Evolutionary conservation across 1,140 invertebrate genomes (phyloP).

Genomic region (Thaumetopoea pityocampa): DNA sequence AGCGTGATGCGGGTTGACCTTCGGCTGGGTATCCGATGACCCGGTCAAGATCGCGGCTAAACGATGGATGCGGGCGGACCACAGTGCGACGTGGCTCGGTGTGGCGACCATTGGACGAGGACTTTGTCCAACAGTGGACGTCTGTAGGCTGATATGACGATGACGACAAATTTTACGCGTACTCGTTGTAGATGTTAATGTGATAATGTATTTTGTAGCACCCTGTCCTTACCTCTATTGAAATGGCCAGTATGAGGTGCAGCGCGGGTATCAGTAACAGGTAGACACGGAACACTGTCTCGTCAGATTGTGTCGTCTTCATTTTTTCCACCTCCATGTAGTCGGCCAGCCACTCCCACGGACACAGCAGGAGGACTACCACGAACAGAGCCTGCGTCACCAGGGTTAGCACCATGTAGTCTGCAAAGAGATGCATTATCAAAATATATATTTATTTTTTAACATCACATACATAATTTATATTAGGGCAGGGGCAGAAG

Average conservation of each 20-base stretch:
- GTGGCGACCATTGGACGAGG: too few relatives aligned
- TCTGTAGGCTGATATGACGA: too few relatives aligned
- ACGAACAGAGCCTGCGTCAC: conserved; percentile 55
- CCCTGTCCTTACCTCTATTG: conserved; percentile 59
- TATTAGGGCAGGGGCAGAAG: too few relatives aligned
- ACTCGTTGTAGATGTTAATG: too few relatives aligned
- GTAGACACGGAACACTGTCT: conserved; percentile 61
- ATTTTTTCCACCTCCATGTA: conserved; percentile 59
- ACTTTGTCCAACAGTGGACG: too few relatives aligned
- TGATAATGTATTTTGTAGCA: too few relatives aligned
- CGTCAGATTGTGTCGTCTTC: conserved; percentile 29
- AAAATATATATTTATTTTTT: not conserved
- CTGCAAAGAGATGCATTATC: conserved; percentile 35
- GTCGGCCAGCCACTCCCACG: conserved; percentile 54
- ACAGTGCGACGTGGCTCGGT: too few relatives aligned
- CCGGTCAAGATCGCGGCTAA: too few relatives aligned
- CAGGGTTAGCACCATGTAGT: conserved; percentile 57
- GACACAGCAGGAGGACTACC: conserved; percentile 51
- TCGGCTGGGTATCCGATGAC: too few relatives aligned
- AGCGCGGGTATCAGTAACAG: conserved; percentile 59
- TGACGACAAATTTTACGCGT: too few relatives aligned
- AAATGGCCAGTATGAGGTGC: conserved; percentile 61
- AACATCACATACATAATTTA: conserved; percentile 1
- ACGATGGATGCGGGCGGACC: too few relatives aligned
- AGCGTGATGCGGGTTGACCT: too few relatives aligned